Evolutionary conservation across 2,113 vertebrate genomes (phyloP).

Genomic region (Zosterops hypoxanthus): DNA sequence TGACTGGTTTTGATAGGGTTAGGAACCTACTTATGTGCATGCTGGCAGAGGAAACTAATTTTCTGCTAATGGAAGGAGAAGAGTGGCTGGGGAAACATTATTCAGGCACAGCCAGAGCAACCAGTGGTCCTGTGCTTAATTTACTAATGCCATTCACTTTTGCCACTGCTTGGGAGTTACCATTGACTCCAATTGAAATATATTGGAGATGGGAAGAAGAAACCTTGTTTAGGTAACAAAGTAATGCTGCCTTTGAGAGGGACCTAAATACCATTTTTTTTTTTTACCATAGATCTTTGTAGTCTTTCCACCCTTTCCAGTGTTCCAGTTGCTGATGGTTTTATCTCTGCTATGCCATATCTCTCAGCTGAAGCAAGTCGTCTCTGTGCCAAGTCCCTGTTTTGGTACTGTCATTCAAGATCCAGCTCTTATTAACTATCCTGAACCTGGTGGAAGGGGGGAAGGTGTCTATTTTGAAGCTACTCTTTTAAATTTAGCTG

Average conservation of each 20-base stretch:
- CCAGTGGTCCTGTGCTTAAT: background rate
- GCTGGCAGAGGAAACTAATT: background rate
- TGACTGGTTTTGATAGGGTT: background rate
- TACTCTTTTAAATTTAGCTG: background rate
- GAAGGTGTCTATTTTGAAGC: background rate
- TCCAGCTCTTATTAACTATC: background rate
- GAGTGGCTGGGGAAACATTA: background rate
- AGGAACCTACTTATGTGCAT: background rate
- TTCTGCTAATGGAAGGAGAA: background rate
- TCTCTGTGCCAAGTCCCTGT: background rate
- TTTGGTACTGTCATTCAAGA: constrained; percentile 8
- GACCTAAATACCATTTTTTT: background rate
- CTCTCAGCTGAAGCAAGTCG: background rate
- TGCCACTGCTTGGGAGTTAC: background rate
- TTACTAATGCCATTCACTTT: background rate
- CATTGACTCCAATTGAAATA: background rate
- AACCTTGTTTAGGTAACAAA: background rate
- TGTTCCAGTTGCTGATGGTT: background rate
- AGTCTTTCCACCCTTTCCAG: background rate
- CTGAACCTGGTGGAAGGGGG: background rate
- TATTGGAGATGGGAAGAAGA: background rate
- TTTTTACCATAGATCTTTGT: background rate
- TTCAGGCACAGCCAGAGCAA: background rate
- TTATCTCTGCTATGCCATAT: background rate
- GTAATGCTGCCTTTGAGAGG: background rate